phyloP scores from a whole-genome alignment of 2,888 invertebrate genomes.

The Anticlea derivata region DNA sequence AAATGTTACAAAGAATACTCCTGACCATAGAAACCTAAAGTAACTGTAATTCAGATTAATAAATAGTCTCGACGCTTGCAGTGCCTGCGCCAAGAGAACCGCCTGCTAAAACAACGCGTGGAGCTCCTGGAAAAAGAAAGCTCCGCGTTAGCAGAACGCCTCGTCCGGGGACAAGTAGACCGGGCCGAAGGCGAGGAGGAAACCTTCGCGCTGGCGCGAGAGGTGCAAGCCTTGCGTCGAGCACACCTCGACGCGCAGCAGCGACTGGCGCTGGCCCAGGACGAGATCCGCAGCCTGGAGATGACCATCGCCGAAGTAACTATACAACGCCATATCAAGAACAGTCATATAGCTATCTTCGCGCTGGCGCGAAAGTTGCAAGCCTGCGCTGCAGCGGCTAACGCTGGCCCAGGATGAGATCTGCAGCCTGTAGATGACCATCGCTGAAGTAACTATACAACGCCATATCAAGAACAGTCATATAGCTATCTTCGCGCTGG shows the following conservation, averaged over 20 bases:
- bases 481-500: constrained; percentile 90
- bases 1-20: too few relatives aligned
- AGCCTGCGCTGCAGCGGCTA: constrained; percentile 92
- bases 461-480: not conserved
- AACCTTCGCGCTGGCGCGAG: constrained; percentile 91
- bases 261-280: constrained; percentile 94
- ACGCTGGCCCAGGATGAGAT: constrained; percentile 96
- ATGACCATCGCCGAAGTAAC: constrained; percentile 85
- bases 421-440: constrained; percentile 90
- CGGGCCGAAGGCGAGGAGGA: constrained; percentile 98
- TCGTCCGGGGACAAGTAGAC: constrained; percentile 96
- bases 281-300: constrained; percentile 93
- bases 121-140: constrained; percentile 98
- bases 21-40: too few relatives aligned
- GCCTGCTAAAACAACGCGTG: constrained; percentile 96
- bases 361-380: constrained; percentile 94
- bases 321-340: not conserved
- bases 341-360: too few relatives aligned
- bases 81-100: constrained; percentile 95
- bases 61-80: constrained; percentile 42
- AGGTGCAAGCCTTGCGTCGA: constrained; percentile 93
- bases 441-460: constrained; percentile 70
- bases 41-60: too few relatives aligned
- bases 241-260: constrained; percentile 95
- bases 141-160: constrained; percentile 95